Evolutionary conservation across 2,113 vertebrate species (phyloP).

Genomic region (Felis catus): DNA sequence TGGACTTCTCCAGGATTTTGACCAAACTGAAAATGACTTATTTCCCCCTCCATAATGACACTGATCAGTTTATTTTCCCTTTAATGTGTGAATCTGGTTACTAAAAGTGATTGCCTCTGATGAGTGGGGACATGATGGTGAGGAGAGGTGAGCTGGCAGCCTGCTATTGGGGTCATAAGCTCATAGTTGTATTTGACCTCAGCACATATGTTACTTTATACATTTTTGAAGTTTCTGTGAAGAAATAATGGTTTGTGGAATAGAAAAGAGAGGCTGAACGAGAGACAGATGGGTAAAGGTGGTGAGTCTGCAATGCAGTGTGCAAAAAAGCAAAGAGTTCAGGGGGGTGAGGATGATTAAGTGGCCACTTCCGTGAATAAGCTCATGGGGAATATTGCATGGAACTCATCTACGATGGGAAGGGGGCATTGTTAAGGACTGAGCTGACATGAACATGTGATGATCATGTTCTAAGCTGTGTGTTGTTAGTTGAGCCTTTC

Average conservation of each 20-base stretch:
- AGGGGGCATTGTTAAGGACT: not conserved
- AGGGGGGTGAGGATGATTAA: not conserved
- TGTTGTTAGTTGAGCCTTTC: not conserved
- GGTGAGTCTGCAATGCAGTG: not conserved
- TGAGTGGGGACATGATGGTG: not conserved
- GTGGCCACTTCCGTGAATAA: not conserved
- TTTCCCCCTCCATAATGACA: not conserved
- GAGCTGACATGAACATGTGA: not conserved
- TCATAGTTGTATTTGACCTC: not conserved
- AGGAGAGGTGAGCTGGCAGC: not conserved
- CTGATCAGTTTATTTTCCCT: not conserved
- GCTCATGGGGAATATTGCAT: not conserved
- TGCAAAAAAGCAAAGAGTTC: not conserved
- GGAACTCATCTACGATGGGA: not conserved
- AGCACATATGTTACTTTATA: not conserved
- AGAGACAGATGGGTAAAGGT: not conserved
- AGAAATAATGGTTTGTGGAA: not conserved
- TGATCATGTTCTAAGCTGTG: not conserved
- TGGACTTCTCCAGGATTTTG: not conserved
- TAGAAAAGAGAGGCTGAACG: slow-evolving; percentile 19
- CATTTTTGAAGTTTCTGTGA: not conserved
- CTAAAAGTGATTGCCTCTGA: not conserved
- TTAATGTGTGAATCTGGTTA: not conserved
- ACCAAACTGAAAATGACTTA: not conserved
- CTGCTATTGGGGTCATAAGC: not conserved